phyloP scores from a whole-genome alignment of 2,888 invertebrate genomes.

The Eupithecia dodoneata region DNA sequence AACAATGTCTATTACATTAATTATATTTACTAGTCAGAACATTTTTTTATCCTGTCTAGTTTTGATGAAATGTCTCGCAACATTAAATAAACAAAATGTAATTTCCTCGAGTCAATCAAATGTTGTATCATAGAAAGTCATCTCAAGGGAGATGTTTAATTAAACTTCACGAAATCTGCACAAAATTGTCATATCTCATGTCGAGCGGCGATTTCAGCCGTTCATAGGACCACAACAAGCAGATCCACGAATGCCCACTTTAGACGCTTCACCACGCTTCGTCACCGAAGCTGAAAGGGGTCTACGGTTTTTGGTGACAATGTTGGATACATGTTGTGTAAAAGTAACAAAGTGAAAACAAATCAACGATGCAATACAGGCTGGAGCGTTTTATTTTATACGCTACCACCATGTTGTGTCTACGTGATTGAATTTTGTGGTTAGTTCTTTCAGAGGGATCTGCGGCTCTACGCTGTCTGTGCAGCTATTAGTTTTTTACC shows the following conservation, averaged over 20 bases:
- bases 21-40: neutral
- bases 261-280: conserved; percentile 29
- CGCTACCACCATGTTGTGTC: conserved; percentile 46
- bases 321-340: conserved; percentile 53
- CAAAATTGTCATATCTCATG: conserved; percentile 67
- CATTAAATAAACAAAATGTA: conserved; percentile 41
- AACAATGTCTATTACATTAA: neutral
- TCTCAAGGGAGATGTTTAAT: conserved; percentile 65
- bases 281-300: conserved; percentile 39
- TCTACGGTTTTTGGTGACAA: conserved; percentile 57
- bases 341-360: conserved; percentile 72
- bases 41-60: neutral
- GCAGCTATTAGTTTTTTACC: neutral
- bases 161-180: conserved; percentile 68
- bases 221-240: conserved; percentile 54
- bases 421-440: conserved; percentile 80
- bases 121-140: conserved; percentile 52
- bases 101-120: conserved; percentile 75
- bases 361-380: conserved; percentile 73
- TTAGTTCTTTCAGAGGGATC: conserved; percentile 64
- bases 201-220: conserved; percentile 54
- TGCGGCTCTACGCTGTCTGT: conserved; percentile 3
- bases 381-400: conserved; percentile 77
- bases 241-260: conserved; percentile 47
- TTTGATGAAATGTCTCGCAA: neutral